Conservation (phyloP, 2,888 invertebrate species). For the Chydorus sphaericus region DNA sequence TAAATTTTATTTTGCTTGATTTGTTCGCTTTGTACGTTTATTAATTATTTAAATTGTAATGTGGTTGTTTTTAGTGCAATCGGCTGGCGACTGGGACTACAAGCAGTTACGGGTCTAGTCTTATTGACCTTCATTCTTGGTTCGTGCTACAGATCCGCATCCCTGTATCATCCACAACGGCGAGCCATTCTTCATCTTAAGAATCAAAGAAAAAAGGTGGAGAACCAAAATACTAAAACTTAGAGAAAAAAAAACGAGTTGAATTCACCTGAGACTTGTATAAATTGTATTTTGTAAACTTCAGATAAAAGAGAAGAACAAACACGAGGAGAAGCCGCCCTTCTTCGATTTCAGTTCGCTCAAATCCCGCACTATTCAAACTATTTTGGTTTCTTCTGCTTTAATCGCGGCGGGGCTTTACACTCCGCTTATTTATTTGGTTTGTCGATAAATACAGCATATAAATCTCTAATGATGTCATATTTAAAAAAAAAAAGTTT, state of each 20-base stretch:
- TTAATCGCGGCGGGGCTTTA: constrained; percentile 69
- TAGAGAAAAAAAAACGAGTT: background rate
- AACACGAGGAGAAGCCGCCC: constrained; percentile 59
- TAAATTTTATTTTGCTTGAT: background rate
- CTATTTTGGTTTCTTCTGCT: constrained; percentile 62
- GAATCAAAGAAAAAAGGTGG: constrained; percentile 48
- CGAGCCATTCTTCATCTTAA: constrained; percentile 75
- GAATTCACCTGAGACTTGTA: background rate
- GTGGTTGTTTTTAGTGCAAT: constrained; percentile 41
- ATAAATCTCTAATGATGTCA: constrained; percentile 16
- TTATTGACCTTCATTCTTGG: constrained; percentile 71
- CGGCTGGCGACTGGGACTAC: constrained; percentile 68
- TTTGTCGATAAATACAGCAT: constrained; percentile 25
- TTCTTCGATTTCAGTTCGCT: constrained; percentile 77
- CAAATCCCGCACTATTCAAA: constrained; percentile 68
- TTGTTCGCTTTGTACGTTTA: too few relatives aligned
- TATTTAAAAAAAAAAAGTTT: constrained; percentile 3
- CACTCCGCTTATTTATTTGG: constrained; percentile 68
- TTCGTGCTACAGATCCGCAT: constrained; percentile 74
- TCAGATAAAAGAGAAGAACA: constrained; percentile 47
- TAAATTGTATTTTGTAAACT: background rate
- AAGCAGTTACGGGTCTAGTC: constrained; percentile 69
- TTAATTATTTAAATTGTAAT: background rate
- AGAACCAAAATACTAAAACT: background rate
- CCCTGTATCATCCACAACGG: constrained; percentile 72